Base-by-base conservation (phyloP, 92 coral and sea anemone species). In the Epizoanthus stellaris region DNA sequence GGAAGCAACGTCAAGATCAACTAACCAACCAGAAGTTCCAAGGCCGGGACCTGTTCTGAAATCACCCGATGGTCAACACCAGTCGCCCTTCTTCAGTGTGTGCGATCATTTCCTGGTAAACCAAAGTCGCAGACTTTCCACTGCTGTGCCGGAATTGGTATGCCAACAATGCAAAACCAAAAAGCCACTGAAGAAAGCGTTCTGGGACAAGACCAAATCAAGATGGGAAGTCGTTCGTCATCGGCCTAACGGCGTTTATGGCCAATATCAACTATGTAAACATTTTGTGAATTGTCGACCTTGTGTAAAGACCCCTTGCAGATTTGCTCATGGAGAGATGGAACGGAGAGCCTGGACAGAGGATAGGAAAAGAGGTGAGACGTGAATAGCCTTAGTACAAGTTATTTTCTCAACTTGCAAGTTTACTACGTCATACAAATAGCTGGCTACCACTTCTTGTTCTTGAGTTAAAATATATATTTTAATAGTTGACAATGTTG, bases 251-350 rank as follows among this genome's bases (percentile, higher is more conserved):
- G 69, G 61, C 65, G 81, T 21, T 21, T 81, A 73, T 21, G 90
- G 87, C 9, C 88, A 81, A 2, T 92, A 92, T 62, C 70, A 54
- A 53, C 17, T 45, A 5, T 94, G 98, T 79, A 86, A 62, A 13
- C 76, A 89, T 20, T 94, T 84, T 65, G 42, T 54, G 45, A 17
- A 13, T 3, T 67, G 81, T 15, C 52, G n/a, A 4, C 87, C 69
- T 0, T 94, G 98, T 73, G 36, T 5, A 3, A 86, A 61, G 76
- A 56, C 3, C 5, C 84, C 80, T 25, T 92, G 98, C 67, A 87
- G 85, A 5, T 94, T 92, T 86, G 93, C 93, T n/a, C 98, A 94
- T 81, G 95, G 98, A 30, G 89, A 88, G 36, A 63, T 42, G 40
- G 98, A 94, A 69, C 42, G 34, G 17, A 13, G 9, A 20, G 82